Conservation (phyloP, 2,113 vertebrate genomes). For the Gavia stellata region DNA sequence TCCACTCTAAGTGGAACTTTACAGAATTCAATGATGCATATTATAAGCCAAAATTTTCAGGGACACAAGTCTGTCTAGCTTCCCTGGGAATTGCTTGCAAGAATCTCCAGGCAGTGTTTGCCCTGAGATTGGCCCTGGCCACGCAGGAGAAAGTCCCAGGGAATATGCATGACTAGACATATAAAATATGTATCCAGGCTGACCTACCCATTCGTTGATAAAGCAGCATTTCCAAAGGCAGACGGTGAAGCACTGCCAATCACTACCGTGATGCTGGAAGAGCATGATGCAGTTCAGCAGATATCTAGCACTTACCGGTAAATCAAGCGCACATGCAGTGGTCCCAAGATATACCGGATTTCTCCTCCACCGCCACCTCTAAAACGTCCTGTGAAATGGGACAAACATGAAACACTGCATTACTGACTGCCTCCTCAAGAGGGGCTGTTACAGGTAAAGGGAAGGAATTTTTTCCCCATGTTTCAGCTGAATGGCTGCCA, state of each 20-base stretch:
- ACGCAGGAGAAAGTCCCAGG: not conserved
- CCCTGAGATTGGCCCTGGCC: not conserved
- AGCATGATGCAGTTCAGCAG: not conserved
- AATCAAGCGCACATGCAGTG: fast-evolving
- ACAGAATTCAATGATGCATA: not conserved
- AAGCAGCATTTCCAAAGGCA: not conserved
- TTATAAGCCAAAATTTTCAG: not conserved
- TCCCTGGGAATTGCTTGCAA: not conserved
- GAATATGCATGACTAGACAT: not conserved
- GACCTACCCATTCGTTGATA: not conserved
- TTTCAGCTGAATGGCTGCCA: not conserved
- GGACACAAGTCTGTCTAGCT: not conserved
- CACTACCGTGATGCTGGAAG: not conserved
- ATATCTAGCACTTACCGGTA: not conserved
- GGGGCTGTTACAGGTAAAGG: not conserved
- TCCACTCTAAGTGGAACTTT: not conserved
- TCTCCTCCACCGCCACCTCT: not conserved
- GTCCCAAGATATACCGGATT: not conserved
- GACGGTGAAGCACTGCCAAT: not conserved
- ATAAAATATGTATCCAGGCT: not conserved
- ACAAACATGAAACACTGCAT: not conserved
- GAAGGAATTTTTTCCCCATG: not conserved
- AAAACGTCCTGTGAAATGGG: not conserved
- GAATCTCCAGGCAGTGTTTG: not conserved
- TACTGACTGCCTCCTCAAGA: not conserved